A percentile compares a stretch with the other conserved stretches of the same genome.
phyloP scores from a whole-genome alignment of 2,113 vertebrate genomes.

The Tiliqua scincoides region DNA sequence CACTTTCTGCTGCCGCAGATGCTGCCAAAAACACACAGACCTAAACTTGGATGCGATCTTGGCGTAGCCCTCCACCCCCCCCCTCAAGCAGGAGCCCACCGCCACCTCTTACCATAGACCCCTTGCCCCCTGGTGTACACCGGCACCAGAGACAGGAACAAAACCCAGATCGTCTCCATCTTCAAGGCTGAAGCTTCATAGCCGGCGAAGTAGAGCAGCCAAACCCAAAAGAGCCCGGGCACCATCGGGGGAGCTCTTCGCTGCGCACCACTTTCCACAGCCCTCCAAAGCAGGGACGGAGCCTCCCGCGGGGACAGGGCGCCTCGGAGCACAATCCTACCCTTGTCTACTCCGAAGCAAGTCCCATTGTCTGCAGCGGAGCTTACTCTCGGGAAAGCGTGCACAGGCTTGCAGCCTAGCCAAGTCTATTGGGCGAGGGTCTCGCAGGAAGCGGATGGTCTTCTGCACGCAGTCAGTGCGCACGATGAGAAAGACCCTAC shows the following conservation, averaged over 20 bases:
- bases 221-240: slow-evolving; percentile 53
- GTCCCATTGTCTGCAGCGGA: too few relatives aligned
- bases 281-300: slow-evolving; percentile 9
- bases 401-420: not conserved
- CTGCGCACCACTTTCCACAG: not conserved
- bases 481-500: not conserved
- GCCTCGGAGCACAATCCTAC: slow-evolving; percentile 50
- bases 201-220: slow-evolving; percentile 56
- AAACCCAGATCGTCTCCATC: slow-evolving; percentile 72
- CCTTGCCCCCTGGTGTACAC: slow-evolving; percentile 69
- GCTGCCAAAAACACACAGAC: not conserved
- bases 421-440: slow-evolving; percentile 32
- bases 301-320: slow-evolving; percentile 43
- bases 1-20: slow-evolving; percentile 60
- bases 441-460: not conserved
- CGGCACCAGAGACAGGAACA: slow-evolving; percentile 68
- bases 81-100: not conserved
- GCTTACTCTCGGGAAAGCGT: not conserved
- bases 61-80: slow-evolving; percentile 7
- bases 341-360: too few relatives aligned
- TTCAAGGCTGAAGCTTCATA: slow-evolving; percentile 68
- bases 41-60: slow-evolving; percentile 60
- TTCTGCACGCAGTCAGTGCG: not conserved
- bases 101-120: slow-evolving; percentile 69
- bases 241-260: slow-evolving; percentile 62